Evolutionary conservation across 2,797 vertebrate species (phyloP).

Genomic region (Enteromius fasciolatus): DNA sequence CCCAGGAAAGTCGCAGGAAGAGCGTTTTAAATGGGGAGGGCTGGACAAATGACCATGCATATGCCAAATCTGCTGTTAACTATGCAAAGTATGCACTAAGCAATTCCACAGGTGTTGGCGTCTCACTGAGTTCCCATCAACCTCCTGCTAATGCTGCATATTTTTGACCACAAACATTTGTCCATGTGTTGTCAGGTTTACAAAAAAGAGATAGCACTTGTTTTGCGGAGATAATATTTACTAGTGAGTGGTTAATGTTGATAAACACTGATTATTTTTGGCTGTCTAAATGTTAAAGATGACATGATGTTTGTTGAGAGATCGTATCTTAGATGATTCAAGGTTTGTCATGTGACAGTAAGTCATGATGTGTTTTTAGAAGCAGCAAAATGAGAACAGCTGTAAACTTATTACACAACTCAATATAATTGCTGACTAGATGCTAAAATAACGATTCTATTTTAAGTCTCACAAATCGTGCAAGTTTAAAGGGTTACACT

Average conservation of each 20-base stretch:
- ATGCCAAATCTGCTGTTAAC: conserved; percentile 49
- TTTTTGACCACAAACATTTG: conserved; percentile 35
- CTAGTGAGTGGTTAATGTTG: not conserved
- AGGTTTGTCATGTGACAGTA: not conserved
- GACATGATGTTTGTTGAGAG: not conserved
- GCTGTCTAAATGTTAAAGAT: not conserved
- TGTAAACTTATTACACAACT: not conserved
- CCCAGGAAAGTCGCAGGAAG: conserved; percentile 17
- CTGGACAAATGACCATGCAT: conserved; percentile 64
- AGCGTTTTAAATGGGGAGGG: conserved; percentile 44
- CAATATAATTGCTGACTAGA: not conserved
- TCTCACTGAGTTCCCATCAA: conserved; percentile 36
- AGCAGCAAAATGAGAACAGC: not conserved
- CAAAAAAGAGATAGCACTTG: not conserved
- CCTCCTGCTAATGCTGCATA: conserved; percentile 51
- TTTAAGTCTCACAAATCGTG: not conserved
- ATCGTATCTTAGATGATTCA: not conserved
- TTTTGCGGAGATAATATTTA: not conserved
- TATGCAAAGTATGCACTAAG: conserved; percentile 53
- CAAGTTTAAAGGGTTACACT: not conserved
- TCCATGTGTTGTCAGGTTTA: conserved; percentile 13
- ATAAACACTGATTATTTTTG: conserved; percentile 1
- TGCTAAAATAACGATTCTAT: not conserved
- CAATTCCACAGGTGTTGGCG: conserved; percentile 60
- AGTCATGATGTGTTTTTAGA: not conserved